A percentile compares a stretch with the other conserved stretches of the same genome.
Evolutionary conservation across 2,797 vertebrate genomes (phyloP).

Genomic region (Choloepus didactylus): DNA sequence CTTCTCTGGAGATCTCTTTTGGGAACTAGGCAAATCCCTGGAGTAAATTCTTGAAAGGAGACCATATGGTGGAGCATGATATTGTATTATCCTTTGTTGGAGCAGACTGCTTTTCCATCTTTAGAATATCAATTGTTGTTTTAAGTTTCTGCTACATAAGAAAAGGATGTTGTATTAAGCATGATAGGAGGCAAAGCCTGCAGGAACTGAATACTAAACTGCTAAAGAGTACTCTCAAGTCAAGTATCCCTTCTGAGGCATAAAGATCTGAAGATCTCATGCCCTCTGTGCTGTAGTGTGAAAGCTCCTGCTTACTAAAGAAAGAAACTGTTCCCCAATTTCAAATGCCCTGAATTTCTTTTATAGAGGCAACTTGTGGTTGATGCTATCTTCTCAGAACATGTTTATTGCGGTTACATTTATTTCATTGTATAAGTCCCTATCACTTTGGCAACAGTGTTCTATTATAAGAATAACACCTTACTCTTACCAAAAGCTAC

Average conservation of each 20-base stretch:
- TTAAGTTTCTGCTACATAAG: conserved; percentile 50
- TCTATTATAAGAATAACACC: conserved; percentile 67
- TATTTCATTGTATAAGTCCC: conserved; percentile 70
- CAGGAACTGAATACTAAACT: conserved; percentile 12
- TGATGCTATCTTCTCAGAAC: conserved; percentile 42
- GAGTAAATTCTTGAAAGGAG: conserved; percentile 60
- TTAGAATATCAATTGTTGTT: conserved; percentile 62
- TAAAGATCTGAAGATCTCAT: background rate
- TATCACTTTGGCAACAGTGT: conserved; percentile 69
- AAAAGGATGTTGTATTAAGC: background rate
- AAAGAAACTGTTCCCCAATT: conserved; percentile 4
- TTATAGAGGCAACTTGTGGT: conserved; percentile 33
- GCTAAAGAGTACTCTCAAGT: background rate
- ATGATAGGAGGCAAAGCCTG: background rate
- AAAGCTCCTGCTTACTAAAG: conserved; percentile 12
- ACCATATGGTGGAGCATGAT: conserved; percentile 37
- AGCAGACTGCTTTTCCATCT: conserved; percentile 42
- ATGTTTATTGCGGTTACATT: conserved; percentile 63
- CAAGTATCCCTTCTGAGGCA: background rate
- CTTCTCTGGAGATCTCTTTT: conserved; percentile 15
- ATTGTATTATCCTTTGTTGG: conserved; percentile 46
- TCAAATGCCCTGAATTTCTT: conserved; percentile 39
- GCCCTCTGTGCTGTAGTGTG: background rate
- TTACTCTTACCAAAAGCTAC: conserved; percentile 62
- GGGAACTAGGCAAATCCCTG: background rate